A percentile compares a stretch with the other conserved stretches of the same genome.
Evolutionary conservation across 1,140 invertebrate species (phyloP).

Genomic region (Drosophila burlai): DNA sequence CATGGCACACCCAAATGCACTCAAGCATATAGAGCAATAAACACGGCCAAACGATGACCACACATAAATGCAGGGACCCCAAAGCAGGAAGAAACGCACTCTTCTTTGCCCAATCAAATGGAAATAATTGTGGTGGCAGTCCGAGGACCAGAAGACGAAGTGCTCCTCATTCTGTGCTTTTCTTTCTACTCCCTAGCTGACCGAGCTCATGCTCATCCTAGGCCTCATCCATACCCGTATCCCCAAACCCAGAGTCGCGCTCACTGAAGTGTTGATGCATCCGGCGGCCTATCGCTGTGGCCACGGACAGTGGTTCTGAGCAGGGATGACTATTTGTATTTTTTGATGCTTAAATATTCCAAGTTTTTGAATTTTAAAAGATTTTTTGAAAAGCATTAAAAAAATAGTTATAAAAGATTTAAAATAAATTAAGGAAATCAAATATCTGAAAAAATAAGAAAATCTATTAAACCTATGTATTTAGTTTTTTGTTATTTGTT

Average conservation of each 20-base stretch:
- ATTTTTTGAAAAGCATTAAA: too few species aligned
- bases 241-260: constrained; percentile 38
- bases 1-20: constrained; percentile 46
- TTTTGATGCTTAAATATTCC: neutral
- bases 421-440: too few species aligned
- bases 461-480: too few species aligned
- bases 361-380: neutral
- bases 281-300: constrained; percentile 68
- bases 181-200: constrained; percentile 31
- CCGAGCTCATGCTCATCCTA: neutral
- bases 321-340: constrained; percentile 1
- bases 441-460: neutral
- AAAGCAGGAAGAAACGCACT: constrained; percentile 69
- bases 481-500: too few species aligned
- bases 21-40: constrained; percentile 81
- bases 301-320: constrained; percentile 20
- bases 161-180: constrained; percentile 59
- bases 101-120: constrained; percentile 82
- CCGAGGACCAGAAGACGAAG: constrained; percentile 61
- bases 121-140: constrained; percentile 78
- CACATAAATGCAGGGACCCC: constrained; percentile 50
- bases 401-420: too few species aligned
- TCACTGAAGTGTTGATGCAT: constrained; percentile 81
- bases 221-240: neutral
- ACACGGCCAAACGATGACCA: constrained; percentile 71